phyloP scores from a whole-genome alignment of 2,888 invertebrate species.

The Drosophila robusta region DNA sequence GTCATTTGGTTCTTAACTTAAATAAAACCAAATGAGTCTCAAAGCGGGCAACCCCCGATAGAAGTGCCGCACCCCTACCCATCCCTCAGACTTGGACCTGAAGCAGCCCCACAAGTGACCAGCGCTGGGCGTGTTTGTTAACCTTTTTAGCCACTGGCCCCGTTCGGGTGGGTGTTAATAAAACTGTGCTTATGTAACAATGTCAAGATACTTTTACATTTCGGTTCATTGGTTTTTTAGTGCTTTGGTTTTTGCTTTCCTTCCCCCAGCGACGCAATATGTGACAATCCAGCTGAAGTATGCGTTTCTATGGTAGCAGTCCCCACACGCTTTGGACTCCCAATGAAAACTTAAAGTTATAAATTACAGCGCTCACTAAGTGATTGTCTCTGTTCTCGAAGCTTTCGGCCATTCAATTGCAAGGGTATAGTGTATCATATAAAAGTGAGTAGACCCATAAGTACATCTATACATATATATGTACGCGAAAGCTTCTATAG shows the following conservation, averaged over 20 bases:
- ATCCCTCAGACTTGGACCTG: not conserved
- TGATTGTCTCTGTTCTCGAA: conserved; percentile 23
- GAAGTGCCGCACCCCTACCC: not conserved
- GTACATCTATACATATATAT: not conserved
- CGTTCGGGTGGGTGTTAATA: conserved; percentile 35
- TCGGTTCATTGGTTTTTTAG: conserved; percentile 50
- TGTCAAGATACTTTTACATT: conserved; percentile 63
- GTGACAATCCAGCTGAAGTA: conserved; percentile 35
- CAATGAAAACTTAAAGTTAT: conserved; percentile 66
- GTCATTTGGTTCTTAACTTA: conserved; percentile 14
- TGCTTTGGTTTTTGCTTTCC: conserved; percentile 10
- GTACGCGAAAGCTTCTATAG: conserved; percentile 8
- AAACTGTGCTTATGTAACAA: conserved; percentile 54
- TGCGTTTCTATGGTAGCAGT: conserved; percentile 43
- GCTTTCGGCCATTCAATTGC: conserved; percentile 15
- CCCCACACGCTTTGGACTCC: conserved; percentile 5
- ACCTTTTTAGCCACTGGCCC: conserved; percentile 29
- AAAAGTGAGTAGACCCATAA: not conserved
- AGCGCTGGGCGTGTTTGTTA: conserved; percentile 19
- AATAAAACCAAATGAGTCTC: conserved; percentile 25
- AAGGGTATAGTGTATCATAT: conserved; percentile 8
- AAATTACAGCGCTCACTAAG: conserved; percentile 56
- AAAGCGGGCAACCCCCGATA: conserved; percentile 2
- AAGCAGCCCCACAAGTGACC: conserved; percentile 54
- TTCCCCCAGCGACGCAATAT: conserved; percentile 1